A percentile compares a stretch with the other conserved stretches of the same genome.
Evolutionary conservation across 2,888 invertebrate species (phyloP).

Genomic region (Sphaerophoria rueppellii): DNA sequence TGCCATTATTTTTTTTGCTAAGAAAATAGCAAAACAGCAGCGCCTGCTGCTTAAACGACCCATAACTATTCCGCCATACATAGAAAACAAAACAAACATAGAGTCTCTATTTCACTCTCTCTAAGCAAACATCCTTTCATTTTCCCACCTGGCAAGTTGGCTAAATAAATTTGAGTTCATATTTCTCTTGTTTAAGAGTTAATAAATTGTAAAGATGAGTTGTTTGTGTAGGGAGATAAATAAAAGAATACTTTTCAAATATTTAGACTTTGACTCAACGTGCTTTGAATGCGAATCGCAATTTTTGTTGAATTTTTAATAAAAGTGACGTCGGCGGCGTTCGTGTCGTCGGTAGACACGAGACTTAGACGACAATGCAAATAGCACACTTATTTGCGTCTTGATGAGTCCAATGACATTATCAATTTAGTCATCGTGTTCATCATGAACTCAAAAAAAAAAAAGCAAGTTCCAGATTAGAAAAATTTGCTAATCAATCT

Average conservation of each 20-base stretch:
- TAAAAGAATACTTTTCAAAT: not conserved
- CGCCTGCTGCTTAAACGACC: no score
- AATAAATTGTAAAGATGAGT: not conserved
- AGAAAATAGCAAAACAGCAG: no score
- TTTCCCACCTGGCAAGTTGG: no score
- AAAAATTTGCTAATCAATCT: not conserved
- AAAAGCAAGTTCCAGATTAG: not conserved
- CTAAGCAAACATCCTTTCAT: no score
- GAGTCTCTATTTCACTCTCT: no score
- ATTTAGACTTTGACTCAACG: not conserved
- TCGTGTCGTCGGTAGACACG: not conserved
- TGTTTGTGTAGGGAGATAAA: not conserved
- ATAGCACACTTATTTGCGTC: not conserved
- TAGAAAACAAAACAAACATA: no score
- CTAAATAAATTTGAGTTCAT: no score
- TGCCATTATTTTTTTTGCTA: no score
- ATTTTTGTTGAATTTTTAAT: not conserved
- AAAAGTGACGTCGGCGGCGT: not conserved
- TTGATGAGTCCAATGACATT: conserved; percentile 16
- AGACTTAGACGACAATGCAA: not conserved
- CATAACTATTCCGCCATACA: no score
- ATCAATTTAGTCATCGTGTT: not conserved
- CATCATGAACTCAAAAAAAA: not conserved
- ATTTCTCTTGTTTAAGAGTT: not conserved
- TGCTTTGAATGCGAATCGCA: conserved; percentile 11